phyloP scores from a whole-genome alignment of 2,797 vertebrate genomes.

The Synanceia verrucosa region DNA sequence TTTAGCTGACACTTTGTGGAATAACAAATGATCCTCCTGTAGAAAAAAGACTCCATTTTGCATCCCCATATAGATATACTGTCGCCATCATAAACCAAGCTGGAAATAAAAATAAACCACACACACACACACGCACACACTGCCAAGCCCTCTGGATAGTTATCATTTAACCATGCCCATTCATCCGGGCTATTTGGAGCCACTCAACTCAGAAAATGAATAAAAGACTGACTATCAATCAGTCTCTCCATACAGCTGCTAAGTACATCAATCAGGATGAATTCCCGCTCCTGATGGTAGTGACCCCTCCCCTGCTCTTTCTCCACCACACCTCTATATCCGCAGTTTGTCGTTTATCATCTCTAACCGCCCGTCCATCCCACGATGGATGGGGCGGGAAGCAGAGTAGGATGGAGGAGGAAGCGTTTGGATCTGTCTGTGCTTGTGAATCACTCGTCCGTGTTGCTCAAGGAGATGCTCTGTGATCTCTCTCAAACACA shows the following conservation, averaged over 20 bases:
- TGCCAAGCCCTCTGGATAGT: constrained; percentile 31
- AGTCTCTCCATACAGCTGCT: constrained; percentile 46
- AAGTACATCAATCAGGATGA: constrained; percentile 46
- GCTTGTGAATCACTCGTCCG: constrained; percentile 55
- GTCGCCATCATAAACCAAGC: constrained; percentile 34
- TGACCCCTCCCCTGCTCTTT: constrained; percentile 22
- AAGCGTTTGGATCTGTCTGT: constrained; percentile 36
- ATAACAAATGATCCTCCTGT: constrained; percentile 42
- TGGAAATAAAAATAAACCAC: constrained; percentile 16
- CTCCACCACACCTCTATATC: constrained; percentile 35
- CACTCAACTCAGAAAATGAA: constrained; percentile 46
- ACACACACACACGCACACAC: constrained; percentile 2
- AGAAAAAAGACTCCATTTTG: constrained; percentile 15
- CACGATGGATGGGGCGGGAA: constrained; percentile 31
- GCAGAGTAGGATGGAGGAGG: constrained; percentile 27
- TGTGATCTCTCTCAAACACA: constrained; percentile 52
- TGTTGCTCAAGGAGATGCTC: constrained; percentile 42
- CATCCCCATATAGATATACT: constrained; percentile 27
- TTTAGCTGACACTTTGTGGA: constrained; percentile 31
- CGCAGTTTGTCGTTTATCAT: constrained; percentile 46
- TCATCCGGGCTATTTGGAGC: constrained; percentile 38
- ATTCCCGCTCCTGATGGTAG: constrained; percentile 35
- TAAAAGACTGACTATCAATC: constrained; percentile 54
- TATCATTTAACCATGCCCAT: constrained; percentile 35
- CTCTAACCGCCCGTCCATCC: constrained; percentile 24